Evolutionary conservation across 2,113 vertebrate species (phyloP).

Genomic region (Semnornis frantzii): DNA sequence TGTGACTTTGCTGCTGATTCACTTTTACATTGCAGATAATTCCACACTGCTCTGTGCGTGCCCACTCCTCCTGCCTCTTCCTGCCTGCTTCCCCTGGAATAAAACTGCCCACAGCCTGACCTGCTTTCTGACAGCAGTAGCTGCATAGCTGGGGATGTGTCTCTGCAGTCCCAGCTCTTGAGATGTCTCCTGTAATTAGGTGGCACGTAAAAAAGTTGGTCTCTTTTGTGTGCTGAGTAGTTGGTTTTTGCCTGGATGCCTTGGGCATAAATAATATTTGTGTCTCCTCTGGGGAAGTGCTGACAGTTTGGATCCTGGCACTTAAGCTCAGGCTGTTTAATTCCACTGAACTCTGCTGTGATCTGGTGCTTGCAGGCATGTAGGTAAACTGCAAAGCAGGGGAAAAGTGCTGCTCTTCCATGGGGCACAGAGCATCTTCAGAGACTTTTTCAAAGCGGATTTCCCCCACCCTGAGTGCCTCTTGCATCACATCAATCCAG

Average conservation of each 20-base stretch:
- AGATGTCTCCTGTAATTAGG: slow-evolving; percentile 47
- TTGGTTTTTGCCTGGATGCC: not conserved
- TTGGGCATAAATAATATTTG: slow-evolving; percentile 36
- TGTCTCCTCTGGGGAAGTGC: not conserved
- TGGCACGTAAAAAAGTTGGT: not conserved
- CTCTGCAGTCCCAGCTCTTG: slow-evolving; percentile 3
- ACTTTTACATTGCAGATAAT: slow-evolving; percentile 18
- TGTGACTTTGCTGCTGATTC: slow-evolving; percentile 48
- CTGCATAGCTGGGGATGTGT: not conserved
- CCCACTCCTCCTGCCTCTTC: not conserved
- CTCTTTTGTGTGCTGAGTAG: slow-evolving; percentile 8
- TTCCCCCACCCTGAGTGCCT: not conserved
- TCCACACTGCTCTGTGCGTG: not conserved
- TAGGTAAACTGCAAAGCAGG: not conserved
- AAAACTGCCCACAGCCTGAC: slow-evolving; percentile 41
- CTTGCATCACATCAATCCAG: not conserved
- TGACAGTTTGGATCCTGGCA: not conserved
- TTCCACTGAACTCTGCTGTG: not conserved
- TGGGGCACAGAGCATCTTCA: not conserved
- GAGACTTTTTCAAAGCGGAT: not conserved
- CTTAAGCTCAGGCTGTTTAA: not conserved
- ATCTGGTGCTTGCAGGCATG: not conserved
- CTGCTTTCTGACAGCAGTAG: slow-evolving; percentile 30
- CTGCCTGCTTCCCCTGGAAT: slow-evolving; percentile 2
- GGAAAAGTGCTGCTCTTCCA: not conserved